Conservation (phyloP, 2,888 invertebrate genomes). For the Ophonus ardosiacus region DNA sequence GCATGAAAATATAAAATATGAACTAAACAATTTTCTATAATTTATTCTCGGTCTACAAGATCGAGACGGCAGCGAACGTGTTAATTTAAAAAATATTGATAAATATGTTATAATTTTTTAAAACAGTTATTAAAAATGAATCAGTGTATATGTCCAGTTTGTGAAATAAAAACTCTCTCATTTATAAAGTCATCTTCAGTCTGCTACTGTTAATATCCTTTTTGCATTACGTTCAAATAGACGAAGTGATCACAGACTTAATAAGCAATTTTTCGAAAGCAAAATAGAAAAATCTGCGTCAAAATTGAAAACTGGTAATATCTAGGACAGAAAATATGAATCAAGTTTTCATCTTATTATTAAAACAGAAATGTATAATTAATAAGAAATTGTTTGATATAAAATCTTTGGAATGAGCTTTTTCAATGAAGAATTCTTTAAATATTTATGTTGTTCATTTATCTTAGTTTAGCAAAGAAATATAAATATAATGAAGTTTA, state of each 20-base stretch:
- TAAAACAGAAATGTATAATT: not conserved
- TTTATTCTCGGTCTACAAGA: no score
- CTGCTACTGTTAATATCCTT: slow-evolving; percentile 28
- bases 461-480: not conserved
- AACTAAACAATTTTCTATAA: no score
- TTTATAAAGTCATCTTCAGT: not conserved
- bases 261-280: slow-evolving; percentile 29
- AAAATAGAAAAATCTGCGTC: slow-evolving; percentile 11
- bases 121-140: not conserved
- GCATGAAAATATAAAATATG: no score
- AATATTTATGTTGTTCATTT: not conserved
- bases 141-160: not conserved
- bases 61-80: no score
- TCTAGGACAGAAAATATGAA: not conserved
- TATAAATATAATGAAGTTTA: not conserved
- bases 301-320: not conserved
- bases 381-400: not conserved
- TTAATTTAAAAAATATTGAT: not conserved
- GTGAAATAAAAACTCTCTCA: not conserved
- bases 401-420: not conserved
- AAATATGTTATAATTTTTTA: not conserved
- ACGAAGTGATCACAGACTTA: slow-evolving; percentile 38
- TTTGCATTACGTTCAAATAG: slow-evolving; percentile 28
- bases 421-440: not conserved
- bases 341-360: not conserved